Base-by-base conservation (phyloP, 2,797 vertebrate genomes). In the Poecilia picta region DNA sequence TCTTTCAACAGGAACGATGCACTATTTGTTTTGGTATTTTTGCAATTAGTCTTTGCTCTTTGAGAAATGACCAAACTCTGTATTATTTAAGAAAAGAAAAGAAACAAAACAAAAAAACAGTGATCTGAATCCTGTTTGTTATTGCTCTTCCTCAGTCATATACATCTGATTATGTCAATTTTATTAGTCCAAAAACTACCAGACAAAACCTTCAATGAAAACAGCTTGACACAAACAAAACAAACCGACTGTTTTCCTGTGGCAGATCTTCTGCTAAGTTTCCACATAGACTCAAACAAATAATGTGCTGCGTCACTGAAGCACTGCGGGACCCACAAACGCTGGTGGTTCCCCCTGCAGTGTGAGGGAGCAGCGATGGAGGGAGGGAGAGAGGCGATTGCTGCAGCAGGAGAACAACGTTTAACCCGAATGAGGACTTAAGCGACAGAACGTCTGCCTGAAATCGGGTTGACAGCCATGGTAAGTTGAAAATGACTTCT, bases 401-500 rank as follows among this genome's bases (percentile, higher is more conserved):
- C 83, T 62, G 16, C 77, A 87, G 84, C 90, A 81, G 84, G 85
- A 92, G 83, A 90, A 62, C 86, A 85, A 82, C 90, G 77, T 83
- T 88, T 66, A 91, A 81, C 90, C 83, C 49, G 74, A 64, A 81
- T 68, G 83, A 88, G 89, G 87, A 91, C 88, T 84, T 74, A 84
- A 91, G 89, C 83, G 71, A 81, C 72, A 72, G 83, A 90, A 85
- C 88, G 75, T 82, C 91, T 81, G 82, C 89, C 87, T 72, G 88
- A 86, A 85, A 81, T 84, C 85, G 84, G 59, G 85, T 80, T 83
- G 78, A 79, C 80, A 81, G 92, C 81, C 82, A 93, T 94, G 95
- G 95, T 96, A 92, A 96, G 96, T 96, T 88, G 1, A 66, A 28
- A 64, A 72, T 53, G 80, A 74, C 87, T 83, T 91, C 80, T 89